Conservation (phyloP, 2,113 vertebrate species). For the Coracopsis vasa region DNA sequence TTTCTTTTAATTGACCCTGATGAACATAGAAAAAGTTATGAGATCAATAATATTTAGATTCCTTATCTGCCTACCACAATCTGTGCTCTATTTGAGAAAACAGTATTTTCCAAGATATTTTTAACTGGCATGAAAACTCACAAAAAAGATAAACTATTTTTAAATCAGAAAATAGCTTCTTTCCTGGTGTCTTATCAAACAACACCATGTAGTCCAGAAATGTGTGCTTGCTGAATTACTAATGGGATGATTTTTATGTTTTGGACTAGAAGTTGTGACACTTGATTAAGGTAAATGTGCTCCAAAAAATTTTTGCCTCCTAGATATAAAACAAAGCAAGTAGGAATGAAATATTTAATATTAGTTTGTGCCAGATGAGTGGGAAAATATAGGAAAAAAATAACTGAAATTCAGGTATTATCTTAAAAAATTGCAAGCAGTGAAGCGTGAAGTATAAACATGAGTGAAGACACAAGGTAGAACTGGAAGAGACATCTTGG, state of each 20-base stretch:
- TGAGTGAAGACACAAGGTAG: background rate
- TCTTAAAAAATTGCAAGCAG: background rate
- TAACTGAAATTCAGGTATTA: background rate
- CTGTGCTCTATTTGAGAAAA: background rate
- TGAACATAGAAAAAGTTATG: background rate
- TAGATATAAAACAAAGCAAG: background rate
- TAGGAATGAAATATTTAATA: background rate
- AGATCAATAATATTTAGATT: background rate
- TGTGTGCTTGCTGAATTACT: background rate
- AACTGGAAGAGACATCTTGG: background rate
- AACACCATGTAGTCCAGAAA: background rate
- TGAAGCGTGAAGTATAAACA: background rate
- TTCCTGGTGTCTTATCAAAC: slow-evolving; percentile 9
- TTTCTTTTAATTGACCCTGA: background rate
- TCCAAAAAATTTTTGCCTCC: background rate
- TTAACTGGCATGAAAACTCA: background rate
- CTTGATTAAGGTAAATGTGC: background rate
- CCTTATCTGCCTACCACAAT: background rate
- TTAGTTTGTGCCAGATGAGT: background rate
- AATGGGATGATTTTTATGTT: background rate
- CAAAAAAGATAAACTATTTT: slow-evolving; percentile 26
- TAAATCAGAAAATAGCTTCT: slow-evolving; percentile 45
- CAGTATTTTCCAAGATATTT: background rate
- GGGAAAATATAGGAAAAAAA: background rate
- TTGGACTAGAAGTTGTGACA: background rate